Evolutionary conservation across 2,888 invertebrate species (phyloP).

Genomic region (Phengaris alcon): DNA sequence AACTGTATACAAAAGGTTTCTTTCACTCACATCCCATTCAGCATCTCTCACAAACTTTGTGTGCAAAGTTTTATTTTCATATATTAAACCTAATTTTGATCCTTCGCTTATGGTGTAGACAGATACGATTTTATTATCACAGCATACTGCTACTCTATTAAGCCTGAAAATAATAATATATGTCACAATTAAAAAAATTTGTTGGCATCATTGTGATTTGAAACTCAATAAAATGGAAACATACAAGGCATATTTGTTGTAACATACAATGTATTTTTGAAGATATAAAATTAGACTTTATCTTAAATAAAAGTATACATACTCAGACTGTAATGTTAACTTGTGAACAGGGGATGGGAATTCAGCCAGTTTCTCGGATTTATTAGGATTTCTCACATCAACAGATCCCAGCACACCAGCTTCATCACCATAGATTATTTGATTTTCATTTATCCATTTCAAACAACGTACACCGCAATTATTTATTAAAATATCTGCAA

Average conservation of each 20-base stretch:
- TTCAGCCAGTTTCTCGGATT: constrained; percentile 47
- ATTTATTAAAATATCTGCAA: constrained; percentile 58
- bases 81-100: constrained; percentile 47
- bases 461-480: constrained; percentile 64
- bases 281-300: no score
- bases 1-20: constrained; percentile 67
- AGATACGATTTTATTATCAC: constrained; percentile 68
- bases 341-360: constrained; percentile 66
- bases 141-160: constrained; percentile 63
- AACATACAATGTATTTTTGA: no score
- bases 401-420: constrained; percentile 58
- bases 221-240: no score
- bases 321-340: constrained; percentile 57
- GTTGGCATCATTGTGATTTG: no score
- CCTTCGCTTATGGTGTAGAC: constrained; percentile 54
- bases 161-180: constrained; percentile 45
- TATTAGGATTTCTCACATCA: constrained; percentile 57
- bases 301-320: constrained; percentile 42
- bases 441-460: constrained; percentile 65
- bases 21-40: constrained; percentile 68
- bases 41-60: constrained; percentile 75
- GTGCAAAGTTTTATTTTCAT: constrained; percentile 60
- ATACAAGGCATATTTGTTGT: no score
- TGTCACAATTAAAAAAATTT: background rate
- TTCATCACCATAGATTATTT: constrained; percentile 67